Conservation (phyloP, 2,888 invertebrate species). For the Dasypolia templi region DNA sequence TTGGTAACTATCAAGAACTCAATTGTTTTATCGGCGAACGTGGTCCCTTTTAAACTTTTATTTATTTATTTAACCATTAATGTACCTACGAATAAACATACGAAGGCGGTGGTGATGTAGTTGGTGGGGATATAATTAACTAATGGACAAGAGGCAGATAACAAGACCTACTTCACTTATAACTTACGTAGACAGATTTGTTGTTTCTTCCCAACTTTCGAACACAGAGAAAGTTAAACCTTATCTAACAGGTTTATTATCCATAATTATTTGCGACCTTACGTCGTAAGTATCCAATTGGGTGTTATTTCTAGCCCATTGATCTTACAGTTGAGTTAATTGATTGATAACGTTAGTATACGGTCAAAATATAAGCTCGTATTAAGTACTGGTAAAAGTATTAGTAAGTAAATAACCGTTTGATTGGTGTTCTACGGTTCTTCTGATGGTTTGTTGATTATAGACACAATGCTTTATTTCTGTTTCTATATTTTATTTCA, state of each 20-base stretch:
- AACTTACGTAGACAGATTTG: neutral
- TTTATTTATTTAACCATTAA: no score
- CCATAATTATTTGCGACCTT: neutral
- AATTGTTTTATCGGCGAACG: neutral
- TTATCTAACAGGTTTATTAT: neutral
- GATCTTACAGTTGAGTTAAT: conserved; percentile 24
- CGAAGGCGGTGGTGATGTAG: no score
- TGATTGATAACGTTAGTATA: conserved; percentile 24
- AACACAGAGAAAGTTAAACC: neutral
- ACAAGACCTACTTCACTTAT: neutral
- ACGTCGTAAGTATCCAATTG: neutral
- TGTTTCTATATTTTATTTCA: no score
- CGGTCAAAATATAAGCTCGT: conserved; percentile 12
- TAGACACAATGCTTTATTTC: no score
- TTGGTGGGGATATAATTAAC: neutral
- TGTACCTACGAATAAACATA: no score
- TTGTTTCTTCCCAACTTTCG: neutral
- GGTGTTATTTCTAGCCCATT: neutral
- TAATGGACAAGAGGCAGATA: neutral
- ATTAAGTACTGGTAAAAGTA: neutral
- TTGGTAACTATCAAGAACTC: neutral
- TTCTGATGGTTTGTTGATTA: no score
- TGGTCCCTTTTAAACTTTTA: neutral
- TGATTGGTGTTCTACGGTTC: neutral
- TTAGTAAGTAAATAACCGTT: neutral